Evolutionary conservation across 2,113 vertebrate species (phyloP).

Genomic region (Archilochus colubris): DNA sequence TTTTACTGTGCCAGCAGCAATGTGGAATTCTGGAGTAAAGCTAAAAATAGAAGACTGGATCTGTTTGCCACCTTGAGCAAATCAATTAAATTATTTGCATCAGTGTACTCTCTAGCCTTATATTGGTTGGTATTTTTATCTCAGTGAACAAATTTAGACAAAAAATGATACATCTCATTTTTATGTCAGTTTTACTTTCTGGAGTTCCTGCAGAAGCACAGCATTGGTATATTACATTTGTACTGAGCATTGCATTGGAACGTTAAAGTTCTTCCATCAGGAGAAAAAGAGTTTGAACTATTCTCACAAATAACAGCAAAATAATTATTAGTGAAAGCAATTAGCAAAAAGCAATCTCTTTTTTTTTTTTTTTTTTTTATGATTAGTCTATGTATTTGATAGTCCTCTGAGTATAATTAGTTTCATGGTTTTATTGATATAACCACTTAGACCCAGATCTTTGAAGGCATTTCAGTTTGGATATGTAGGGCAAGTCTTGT

Average conservation of each 20-base stretch:
- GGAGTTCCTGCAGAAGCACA: neutral
- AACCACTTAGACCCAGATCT: neutral
- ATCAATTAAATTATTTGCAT: neutral
- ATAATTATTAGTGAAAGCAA: neutral
- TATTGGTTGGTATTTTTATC: neutral
- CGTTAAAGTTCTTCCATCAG: neutral
- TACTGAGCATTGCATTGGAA: neutral
- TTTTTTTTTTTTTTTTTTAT: neutral
- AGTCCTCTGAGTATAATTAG: neutral
- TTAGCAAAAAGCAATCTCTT: neutral
- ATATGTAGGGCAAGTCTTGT: neutral
- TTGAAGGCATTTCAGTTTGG: neutral
- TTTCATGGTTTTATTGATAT: neutral
- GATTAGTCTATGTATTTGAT: neutral
- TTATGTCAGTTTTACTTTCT: neutral
- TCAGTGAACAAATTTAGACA: neutral
- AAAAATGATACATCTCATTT: neutral
- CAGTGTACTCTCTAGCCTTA: neutral
- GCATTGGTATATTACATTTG: neutral
- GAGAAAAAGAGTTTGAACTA: neutral
- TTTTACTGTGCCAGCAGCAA: conserved; percentile 6
- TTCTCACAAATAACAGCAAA: neutral
- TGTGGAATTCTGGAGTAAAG: neutral
- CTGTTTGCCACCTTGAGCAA: neutral
- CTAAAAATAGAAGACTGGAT: neutral